Conservation (phyloP, 1,140 invertebrate species). For the Varroa destructor region DNA sequence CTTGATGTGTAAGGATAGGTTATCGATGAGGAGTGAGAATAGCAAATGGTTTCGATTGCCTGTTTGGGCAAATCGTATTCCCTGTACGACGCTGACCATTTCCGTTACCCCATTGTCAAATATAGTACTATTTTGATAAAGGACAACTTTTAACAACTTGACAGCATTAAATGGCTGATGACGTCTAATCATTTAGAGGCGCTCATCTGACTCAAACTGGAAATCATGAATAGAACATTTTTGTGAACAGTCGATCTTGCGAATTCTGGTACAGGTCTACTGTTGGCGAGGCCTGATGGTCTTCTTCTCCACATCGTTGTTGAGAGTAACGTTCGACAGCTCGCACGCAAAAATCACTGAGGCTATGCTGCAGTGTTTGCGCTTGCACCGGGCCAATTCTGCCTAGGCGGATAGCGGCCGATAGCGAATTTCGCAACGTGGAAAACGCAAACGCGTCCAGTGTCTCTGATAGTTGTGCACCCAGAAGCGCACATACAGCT, state of each 20-base stretch:
- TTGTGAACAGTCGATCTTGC: constrained; percentile 22
- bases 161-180: no score
- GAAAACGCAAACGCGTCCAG: constrained; percentile 14
- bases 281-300: neutral
- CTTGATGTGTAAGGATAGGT: no score
- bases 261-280: neutral
- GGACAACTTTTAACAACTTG: no score
- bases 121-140: no score
- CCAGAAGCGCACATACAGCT: neutral
- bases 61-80: no score
- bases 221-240: constrained; percentile 24
- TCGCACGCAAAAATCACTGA: neutral
- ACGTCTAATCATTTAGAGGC: no score
- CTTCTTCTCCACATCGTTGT: neutral
- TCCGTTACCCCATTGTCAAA: no score
- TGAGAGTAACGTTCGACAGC: neutral
- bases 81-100: no score
- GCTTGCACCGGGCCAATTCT: neutral
- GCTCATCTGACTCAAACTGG: no score
- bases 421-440: neutral
- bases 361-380: neutral
- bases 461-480: neutral
- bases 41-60: no score
- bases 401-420: constrained; percentile 7
- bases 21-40: no score